A percentile compares a stretch with the other conserved stretches of the same genome.
Evolutionary conservation across 2,888 invertebrate species (phyloP).

Genomic region (Leptinotarsa juncta): DNA sequence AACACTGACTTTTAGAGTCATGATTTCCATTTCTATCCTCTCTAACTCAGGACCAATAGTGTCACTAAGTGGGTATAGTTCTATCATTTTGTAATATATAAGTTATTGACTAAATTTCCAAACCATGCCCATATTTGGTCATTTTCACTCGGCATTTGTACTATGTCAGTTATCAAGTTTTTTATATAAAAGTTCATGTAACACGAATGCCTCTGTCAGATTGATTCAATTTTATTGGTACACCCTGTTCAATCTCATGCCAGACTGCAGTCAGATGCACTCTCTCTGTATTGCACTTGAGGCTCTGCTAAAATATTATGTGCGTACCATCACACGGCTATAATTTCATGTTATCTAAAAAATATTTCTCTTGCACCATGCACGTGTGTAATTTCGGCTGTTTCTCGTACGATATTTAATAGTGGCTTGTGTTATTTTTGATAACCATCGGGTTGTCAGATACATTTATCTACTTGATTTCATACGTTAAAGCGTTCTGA

Average conservation of each 20-base stretch:
- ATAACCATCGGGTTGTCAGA: slow-evolving; percentile 27
- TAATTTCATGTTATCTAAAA: slow-evolving; percentile 47
- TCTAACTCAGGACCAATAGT: too few relatives aligned
- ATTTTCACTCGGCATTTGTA: too few relatives aligned
- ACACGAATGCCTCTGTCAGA: too few relatives aligned
- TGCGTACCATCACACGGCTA: slow-evolving; percentile 31
- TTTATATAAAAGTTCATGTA: too few relatives aligned
- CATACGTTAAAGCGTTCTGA: not conserved
- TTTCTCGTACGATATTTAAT: slow-evolving; percentile 36
- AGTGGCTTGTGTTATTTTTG: slow-evolving; percentile 34
- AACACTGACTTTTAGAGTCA: too few relatives aligned
- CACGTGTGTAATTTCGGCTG: slow-evolving; percentile 41
- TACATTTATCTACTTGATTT: slow-evolving; percentile 15
- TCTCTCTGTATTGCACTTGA: slow-evolving; percentile 24
- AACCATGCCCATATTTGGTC: too few relatives aligned
- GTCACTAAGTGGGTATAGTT: too few relatives aligned
- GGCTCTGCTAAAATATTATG: slow-evolving; percentile 34
- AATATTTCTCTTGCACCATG: slow-evolving; percentile 37
- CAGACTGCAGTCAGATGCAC: slow-evolving; percentile 7
- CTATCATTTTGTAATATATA: too few relatives aligned
- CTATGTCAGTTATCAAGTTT: too few relatives aligned
- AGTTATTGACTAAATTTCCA: too few relatives aligned
- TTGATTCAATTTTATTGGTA: not conserved
- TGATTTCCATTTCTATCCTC: too few relatives aligned
- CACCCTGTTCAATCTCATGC: not conserved